phyloP scores from a whole-genome alignment of 1,140 invertebrate species.

The Piezodorus guildinii region DNA sequence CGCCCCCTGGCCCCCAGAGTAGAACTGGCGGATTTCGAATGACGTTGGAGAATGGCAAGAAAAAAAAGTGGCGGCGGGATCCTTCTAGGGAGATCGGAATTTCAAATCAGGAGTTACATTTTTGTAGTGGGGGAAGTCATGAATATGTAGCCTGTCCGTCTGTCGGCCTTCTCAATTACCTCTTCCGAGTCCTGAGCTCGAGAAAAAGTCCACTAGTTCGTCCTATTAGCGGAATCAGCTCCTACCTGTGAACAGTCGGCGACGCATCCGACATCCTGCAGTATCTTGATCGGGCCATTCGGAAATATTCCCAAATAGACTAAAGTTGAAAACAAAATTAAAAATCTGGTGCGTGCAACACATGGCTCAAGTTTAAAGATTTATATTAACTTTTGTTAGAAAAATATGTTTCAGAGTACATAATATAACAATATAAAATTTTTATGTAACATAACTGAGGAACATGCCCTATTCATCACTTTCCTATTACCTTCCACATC shows the following conservation, averaged over 20 bases:
- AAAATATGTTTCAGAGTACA: too few relatives aligned
- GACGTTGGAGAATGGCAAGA: constrained; percentile 1
- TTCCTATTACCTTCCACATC: too few relatives aligned
- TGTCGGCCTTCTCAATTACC: constrained; percentile 8
- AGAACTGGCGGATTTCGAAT: constrained; percentile 1
- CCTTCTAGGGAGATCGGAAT: constrained; percentile 8
- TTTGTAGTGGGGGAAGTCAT: constrained; percentile 12
- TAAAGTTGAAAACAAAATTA: too few relatives aligned
- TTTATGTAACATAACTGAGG: too few relatives aligned
- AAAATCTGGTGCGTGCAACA: too few relatives aligned
- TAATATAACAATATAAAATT: too few relatives aligned
- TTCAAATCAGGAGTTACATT: constrained; percentile 20
- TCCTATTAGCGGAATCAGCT: not conserved
- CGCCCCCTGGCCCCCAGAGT: not conserved
- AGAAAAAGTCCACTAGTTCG: constrained; percentile 2
- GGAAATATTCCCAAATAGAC: too few relatives aligned
- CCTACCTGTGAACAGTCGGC: not conserved
- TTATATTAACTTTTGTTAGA: too few relatives aligned
- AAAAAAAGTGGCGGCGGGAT: not conserved
- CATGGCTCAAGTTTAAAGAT: too few relatives aligned
- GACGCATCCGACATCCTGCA: not conserved
- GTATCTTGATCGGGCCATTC: too few relatives aligned
- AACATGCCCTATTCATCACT: too few relatives aligned
- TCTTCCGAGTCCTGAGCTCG: not conserved
- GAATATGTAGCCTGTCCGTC: constrained; percentile 11